phyloP scores from a whole-genome alignment of 2,113 vertebrate genomes.

The Hypomesus transpacificus region DNA sequence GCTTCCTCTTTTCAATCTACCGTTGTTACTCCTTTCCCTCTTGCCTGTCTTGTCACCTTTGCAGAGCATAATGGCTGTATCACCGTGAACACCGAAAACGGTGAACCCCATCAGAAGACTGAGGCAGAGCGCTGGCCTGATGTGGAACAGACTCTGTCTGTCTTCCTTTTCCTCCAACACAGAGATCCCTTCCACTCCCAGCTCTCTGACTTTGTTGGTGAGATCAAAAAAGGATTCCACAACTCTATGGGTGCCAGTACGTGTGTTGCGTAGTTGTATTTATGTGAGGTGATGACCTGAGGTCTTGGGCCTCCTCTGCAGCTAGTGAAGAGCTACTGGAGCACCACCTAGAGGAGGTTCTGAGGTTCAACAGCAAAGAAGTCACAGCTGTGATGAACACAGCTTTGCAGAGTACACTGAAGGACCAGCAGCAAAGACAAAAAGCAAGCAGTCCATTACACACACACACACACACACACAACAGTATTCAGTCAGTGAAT shows the following conservation, averaged over 20 bases:
- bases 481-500: neutral
- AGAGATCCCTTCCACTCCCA: conserved; percentile 7
- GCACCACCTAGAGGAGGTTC: neutral
- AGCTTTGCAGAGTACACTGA: neutral
- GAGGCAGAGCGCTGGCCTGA: neutral
- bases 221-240: neutral
- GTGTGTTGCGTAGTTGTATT: neutral
- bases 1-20: no score
- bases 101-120: neutral
- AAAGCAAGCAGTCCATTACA: neutral
- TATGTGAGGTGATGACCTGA: neutral
- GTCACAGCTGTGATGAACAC: neutral
- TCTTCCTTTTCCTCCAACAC: conserved; percentile 11
- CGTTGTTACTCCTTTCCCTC: no score
- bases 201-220: conserved; percentile 8
- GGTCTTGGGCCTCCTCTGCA: neutral
- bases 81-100: neutral
- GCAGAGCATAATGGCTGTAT: neutral
- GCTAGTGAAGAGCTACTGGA: neutral
- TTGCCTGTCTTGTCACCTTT: neutral
- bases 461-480: neutral
- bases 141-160: conserved; percentile 2
- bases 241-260: no score
- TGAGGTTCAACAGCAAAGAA: neutral
- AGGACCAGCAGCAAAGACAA: neutral